Conservation (phyloP, 92 coral and sea anemone genomes). For the Desmophyllum pertusum region DNA sequence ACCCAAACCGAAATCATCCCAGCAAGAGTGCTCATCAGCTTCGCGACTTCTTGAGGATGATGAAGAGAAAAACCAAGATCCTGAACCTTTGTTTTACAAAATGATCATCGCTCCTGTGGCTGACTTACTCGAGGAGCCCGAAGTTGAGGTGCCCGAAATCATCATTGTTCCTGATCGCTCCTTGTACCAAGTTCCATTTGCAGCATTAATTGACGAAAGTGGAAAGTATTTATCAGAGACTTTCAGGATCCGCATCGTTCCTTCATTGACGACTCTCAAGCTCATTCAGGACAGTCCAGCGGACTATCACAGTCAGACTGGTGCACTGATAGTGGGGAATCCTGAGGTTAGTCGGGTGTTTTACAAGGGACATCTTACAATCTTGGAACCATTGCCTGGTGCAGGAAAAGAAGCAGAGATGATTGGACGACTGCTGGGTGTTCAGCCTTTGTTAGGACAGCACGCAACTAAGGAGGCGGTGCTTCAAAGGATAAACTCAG, state of each 20-base stretch:
- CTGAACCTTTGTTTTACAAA: not conserved
- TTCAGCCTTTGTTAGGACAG: too few species aligned
- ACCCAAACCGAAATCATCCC: too few species aligned
- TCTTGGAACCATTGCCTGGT: too few species aligned
- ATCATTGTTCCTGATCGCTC: constrained; percentile 5
- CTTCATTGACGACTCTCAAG: constrained; percentile 39
- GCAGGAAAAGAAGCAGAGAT: too few species aligned
- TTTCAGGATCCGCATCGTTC: constrained; percentile 16
- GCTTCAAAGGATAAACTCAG: too few species aligned
- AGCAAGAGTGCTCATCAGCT: too few species aligned
- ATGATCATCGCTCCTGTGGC: not conserved
- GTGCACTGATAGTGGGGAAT: constrained; percentile 26
- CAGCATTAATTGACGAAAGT: not conserved
- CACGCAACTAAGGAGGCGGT: too few species aligned
- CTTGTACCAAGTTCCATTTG: constrained; percentile 11
- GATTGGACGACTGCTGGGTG: too few species aligned
- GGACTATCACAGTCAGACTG: constrained; percentile 17
- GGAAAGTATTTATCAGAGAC: constrained; percentile 1
- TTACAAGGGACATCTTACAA: constrained; percentile 20
- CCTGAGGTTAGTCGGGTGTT: constrained; percentile 8
- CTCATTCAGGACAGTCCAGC: constrained; percentile 23
- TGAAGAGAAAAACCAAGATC: too few species aligned
- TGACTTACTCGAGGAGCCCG: not conserved
- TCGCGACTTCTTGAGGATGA: too few species aligned
- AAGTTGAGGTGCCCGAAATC: too few species aligned